phyloP scores from a whole-genome alignment of 2,888 invertebrate species.

The Aplocera efformata region DNA sequence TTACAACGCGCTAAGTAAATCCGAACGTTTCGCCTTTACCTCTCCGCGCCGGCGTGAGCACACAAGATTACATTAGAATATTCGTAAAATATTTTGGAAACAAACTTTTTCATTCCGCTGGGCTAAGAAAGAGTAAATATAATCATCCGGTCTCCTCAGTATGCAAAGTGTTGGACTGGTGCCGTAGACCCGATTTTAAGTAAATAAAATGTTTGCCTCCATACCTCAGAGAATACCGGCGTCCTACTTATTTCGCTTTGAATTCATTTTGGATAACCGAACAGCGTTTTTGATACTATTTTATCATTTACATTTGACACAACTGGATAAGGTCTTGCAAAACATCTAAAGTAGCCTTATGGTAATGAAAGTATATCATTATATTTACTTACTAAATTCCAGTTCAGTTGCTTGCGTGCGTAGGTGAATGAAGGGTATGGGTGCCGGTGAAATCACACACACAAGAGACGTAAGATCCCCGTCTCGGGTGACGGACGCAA shows the following conservation, averaged over 20 bases:
- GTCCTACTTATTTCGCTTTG: slow-evolving; percentile 39
- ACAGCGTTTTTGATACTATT: slow-evolving; percentile 51
- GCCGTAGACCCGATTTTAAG: slow-evolving; percentile 53
- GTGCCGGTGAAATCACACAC: too few relatives aligned
- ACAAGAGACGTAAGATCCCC: too few relatives aligned
- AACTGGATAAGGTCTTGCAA: too few relatives aligned
- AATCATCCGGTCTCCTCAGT: slow-evolving; percentile 25
- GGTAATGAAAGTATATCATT: too few relatives aligned
- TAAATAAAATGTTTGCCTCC: slow-evolving; percentile 48
- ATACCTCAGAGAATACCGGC: slow-evolving; percentile 43
- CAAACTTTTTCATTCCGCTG: slow-evolving; percentile 24
- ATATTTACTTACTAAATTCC: too few relatives aligned
- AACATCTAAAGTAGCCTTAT: too few relatives aligned
- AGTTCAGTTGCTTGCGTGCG: too few relatives aligned
- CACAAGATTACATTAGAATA: slow-evolving; percentile 25
- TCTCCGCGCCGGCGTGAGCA: slow-evolving; percentile 12
- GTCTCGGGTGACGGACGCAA: too few relatives aligned
- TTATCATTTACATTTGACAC: slow-evolving; percentile 41
- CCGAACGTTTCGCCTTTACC: slow-evolving; percentile 19
- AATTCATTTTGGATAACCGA: slow-evolving; percentile 55
- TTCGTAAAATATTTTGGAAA: slow-evolving; percentile 23
- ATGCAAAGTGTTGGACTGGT: slow-evolving; percentile 39
- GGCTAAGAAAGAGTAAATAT: slow-evolving; percentile 26
- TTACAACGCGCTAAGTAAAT: slow-evolving; percentile 24
- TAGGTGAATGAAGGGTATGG: too few relatives aligned